Base-by-base conservation (phyloP, 2,797 vertebrate genomes). In the Paramormyrops hopkinsi region DNA sequence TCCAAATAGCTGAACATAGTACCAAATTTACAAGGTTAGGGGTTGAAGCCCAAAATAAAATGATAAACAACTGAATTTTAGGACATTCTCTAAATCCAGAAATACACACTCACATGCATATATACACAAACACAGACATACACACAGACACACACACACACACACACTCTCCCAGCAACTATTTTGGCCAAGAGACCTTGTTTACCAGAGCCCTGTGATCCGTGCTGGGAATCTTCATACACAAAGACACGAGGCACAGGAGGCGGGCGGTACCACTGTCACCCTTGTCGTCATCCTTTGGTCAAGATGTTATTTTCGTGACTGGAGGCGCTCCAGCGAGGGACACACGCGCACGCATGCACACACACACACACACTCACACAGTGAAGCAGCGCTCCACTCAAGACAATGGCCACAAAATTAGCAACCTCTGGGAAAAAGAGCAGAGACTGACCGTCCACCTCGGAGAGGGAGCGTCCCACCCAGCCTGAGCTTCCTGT, bases 341-440 rank as follows among this genome's bases (percentile, higher is more conserved):
- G 37, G 51, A 37, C 51, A 89, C 37, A 48, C 51, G 11, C 17
- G 6, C 44, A 54, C 8, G 0, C 25, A 41, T n/a, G 37, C 73
- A 44, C 59, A 41, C 86, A 88, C 86, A 88, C 59, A 65, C 65
- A 82, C 88, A 41, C 73, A 48, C 69, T 83, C 33, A 33, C 54
- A 85, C 83, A 69, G 44, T 37, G 22, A 76, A n/a, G 25, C 19
- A 5, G 8, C 8, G 5, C 14, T 50, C 46, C n/a, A 7, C 54
- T 17, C 14, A n/a, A 86, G 56, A 89, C 88, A 89, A 89, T 86
- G 85, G 88, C 82, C 88, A 89, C 83, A 89, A 51, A 86, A 86
- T 89, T 89, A 89, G 88, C 59, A 86, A 86, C 79, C 88, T 86
- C 88, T 89, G 88, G 88, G 88, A 89, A 89, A 89, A 84, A 33